These are phyloP conservation scores for Denticeps clupeoides DNA, from an alignment of 2,797 vertebrate genomes.

Conservation along the genomic window DNA sequence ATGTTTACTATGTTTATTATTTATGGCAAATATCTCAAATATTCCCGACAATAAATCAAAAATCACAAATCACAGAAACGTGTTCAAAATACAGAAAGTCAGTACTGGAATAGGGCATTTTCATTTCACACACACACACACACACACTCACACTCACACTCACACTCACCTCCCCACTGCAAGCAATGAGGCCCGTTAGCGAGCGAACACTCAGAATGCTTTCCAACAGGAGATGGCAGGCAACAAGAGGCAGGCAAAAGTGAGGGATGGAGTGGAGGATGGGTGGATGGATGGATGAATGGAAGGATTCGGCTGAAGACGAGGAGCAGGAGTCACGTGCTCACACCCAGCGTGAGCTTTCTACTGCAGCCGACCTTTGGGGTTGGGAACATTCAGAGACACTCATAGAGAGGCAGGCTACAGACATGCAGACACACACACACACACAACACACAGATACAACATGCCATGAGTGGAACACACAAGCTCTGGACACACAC, in stretches of 20 bases:
- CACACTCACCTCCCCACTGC: constrained; percentile 18
- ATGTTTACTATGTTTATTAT: no score
- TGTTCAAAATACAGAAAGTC: no score
- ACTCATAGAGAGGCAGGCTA: constrained; percentile 48
- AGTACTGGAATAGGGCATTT: no score
- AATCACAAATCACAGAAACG: no score
- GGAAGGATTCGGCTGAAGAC: constrained; percentile 29
- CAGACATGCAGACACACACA: constrained; percentile 13
- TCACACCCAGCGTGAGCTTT: constrained; percentile 41
- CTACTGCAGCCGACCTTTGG: constrained; percentile 59
- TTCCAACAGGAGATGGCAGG: constrained; percentile 18
- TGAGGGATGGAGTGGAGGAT: constrained; percentile 16
- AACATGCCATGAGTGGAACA: not conserved
- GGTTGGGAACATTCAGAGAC: constrained; percentile 43
- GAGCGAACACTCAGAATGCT: constrained; percentile 16
- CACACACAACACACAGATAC: not conserved
- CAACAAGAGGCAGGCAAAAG: constrained; percentile 20
- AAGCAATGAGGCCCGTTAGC: constrained; percentile 17
- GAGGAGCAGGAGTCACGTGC: constrained; percentile 38
- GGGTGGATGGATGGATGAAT: constrained; percentile 22
- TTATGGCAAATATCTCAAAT: no score
- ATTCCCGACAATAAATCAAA: no score
- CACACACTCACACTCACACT: not conserved
- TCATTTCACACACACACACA: not conserved
- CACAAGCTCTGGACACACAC: not conserved